These are phyloP conservation scores for Hybos culiciformis DNA, from an alignment of 2,888 invertebrate species.

Conservation along the genomic window DNA sequence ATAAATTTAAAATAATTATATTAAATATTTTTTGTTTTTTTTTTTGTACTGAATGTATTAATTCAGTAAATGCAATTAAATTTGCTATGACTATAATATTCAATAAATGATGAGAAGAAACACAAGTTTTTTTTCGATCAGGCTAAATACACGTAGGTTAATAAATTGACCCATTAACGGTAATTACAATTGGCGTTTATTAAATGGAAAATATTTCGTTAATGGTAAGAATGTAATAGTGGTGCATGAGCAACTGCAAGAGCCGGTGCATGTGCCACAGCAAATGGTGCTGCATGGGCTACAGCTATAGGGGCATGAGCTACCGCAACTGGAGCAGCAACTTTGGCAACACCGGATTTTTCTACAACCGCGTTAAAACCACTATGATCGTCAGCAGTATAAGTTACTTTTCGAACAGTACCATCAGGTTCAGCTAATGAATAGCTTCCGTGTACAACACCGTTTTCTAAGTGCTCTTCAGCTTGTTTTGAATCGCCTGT, in stretches of 20 bases:
- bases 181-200: background rate
- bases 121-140: too few species aligned
- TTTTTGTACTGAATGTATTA: too few species aligned
- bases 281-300: slow-evolving; percentile 17
- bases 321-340: slow-evolving; percentile 3
- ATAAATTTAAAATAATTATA: too few species aligned
- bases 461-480: slow-evolving; percentile 43
- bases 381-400: slow-evolving; percentile 50
- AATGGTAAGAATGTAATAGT: slow-evolving; percentile 14
- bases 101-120: background rate
- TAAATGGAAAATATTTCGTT: background rate
- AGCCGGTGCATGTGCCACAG: slow-evolving; percentile 18
- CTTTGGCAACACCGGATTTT: slow-evolving; percentile 28
- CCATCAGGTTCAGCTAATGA: slow-evolving; percentile 51
- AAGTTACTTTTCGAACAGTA: slow-evolving; percentile 46
- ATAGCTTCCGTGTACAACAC: slow-evolving; percentile 51
- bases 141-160: too few species aligned
- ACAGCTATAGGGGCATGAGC: slow-evolving; percentile 6
- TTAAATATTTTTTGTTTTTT: too few species aligned
- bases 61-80: background rate
- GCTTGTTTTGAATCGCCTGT: slow-evolving; percentile 46
- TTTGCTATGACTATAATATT: background rate
- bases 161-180: background rate
- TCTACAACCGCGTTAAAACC: slow-evolving; percentile 55
- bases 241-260: slow-evolving; percentile 24